Percentiles rank a stretch among this genome's conserved stretches.
Conservation (phyloP, 2,797 vertebrate species). For the Urocyon cinereoargenteus region DNA sequence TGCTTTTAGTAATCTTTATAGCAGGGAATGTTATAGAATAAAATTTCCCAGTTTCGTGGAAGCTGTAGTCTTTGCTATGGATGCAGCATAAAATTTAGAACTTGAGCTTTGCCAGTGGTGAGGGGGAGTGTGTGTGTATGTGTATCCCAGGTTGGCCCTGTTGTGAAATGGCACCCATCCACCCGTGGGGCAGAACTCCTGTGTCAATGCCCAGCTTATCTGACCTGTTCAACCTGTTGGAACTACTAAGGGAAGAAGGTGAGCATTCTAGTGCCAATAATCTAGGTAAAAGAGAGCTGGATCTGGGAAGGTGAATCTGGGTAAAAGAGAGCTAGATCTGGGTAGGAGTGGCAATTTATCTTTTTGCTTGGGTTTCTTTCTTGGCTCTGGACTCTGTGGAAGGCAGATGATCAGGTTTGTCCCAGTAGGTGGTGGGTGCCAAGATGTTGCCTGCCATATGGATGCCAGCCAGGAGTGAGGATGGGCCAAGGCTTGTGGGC, state of each 20-base stretch:
- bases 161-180: background rate
- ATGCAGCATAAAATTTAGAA: background rate
- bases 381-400: conserved; percentile 6
- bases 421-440: background rate
- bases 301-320: background rate
- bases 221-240: background rate
- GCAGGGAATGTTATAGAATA: conserved; percentile 3
- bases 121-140: background rate
- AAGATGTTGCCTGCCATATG: background rate
- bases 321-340: background rate
- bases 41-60: background rate
- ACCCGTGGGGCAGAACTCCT: background rate
- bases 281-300: background rate
- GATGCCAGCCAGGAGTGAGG: background rate
- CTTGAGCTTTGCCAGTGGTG: background rate
- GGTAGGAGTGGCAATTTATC: background rate
- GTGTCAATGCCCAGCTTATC: background rate
- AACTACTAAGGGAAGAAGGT: background rate
- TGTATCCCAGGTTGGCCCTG: background rate
- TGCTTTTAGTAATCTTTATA: conserved; percentile 50
- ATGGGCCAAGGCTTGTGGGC: background rate
- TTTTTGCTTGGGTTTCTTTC: background rate
- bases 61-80: background rate
- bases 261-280: background rate
- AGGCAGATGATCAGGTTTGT: background rate